A percentile compares a stretch with the other conserved stretches of the same genome.
Evolutionary conservation across 2,113 vertebrate genomes (phyloP).

Genomic region (Puma concolor): DNA sequence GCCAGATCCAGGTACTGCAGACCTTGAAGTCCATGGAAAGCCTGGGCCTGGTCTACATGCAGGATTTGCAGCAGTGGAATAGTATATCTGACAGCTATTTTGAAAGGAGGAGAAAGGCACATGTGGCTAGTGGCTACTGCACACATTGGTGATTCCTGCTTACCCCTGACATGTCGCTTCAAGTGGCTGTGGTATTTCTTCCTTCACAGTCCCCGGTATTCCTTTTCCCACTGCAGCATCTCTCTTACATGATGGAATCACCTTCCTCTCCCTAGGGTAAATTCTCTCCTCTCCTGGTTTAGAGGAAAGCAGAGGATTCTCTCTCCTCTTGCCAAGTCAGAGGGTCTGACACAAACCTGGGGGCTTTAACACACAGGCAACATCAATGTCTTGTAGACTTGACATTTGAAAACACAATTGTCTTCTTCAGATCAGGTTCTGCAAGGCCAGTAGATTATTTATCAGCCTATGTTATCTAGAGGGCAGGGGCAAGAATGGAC

Average conservation of each 20-base stretch:
- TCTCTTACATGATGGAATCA: neutral
- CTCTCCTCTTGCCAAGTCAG: neutral
- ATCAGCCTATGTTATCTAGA: neutral
- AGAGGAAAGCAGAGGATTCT: neutral
- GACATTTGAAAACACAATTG: neutral
- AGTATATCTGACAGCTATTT: neutral
- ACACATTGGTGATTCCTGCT: neutral
- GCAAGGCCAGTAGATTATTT: neutral
- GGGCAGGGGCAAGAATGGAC: neutral
- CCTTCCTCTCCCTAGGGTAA: neutral
- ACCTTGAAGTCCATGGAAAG: neutral
- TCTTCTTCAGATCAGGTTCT: neutral
- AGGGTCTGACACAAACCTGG: neutral
- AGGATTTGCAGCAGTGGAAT: neutral
- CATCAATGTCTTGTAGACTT: neutral
- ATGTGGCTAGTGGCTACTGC: accelerated
- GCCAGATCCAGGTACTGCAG: no score
- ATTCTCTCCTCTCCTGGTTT: neutral
- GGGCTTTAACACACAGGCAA: neutral
- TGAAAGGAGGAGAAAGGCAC: neutral
- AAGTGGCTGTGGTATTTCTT: no score
- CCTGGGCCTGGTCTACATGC: neutral
- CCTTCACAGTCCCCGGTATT: neutral
- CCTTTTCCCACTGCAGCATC: no score
- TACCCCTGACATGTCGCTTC: no score